Evolutionary conservation across 2,888 invertebrate species (phyloP), one percentile per base, ranked within the genome.

Genomic region (Microctonus brassicae): DNA sequence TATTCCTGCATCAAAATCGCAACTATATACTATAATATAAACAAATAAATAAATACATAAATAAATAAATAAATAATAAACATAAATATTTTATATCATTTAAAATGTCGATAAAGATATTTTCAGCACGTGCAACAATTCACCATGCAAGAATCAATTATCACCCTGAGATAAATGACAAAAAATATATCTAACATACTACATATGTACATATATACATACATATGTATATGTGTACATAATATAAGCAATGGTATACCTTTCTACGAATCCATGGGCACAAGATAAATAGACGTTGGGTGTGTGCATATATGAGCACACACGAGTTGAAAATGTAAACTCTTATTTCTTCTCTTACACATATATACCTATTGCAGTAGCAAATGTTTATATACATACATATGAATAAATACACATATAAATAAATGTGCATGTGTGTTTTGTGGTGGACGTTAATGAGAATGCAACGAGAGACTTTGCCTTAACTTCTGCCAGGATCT

Each of bases 401-500:
- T 39, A n/a, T 39, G n/a, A 39, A 10, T 36, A 39, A 13, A 39
- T n/a, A 39, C n/a, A 39, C 39, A 36, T 36, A 36, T 11, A 36
- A 36, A 36, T 11, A 39, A n/a, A 39, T 39, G n/a, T n/a, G n/a
- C 39, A 39, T 39, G 13, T 39, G 17, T 47, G 47, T 47, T 75
- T 72, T 76, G 76, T 77, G 77, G 75, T 76, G 74, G 74, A 76
- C 76, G 79, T 78, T 82, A 81, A 82, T 80, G 81, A 81, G 81
- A 79, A 81, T 80, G 77, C 80, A 80, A 80, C 76, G 76, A 69
- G 69, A 63, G 74, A 74, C 73, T 7, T 75, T 71, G 72, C 71
- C 78, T 82, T 81, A 80, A 81, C 81, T 81, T 78, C 76, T 73
- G 73, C 75, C 74, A 77, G 71, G 76, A 82, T 81, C 79, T 76